These are phyloP conservation scores for Drosophila rellima DNA, from an alignment of 2,888 invertebrate species.

Conservation along the genomic window DNA sequence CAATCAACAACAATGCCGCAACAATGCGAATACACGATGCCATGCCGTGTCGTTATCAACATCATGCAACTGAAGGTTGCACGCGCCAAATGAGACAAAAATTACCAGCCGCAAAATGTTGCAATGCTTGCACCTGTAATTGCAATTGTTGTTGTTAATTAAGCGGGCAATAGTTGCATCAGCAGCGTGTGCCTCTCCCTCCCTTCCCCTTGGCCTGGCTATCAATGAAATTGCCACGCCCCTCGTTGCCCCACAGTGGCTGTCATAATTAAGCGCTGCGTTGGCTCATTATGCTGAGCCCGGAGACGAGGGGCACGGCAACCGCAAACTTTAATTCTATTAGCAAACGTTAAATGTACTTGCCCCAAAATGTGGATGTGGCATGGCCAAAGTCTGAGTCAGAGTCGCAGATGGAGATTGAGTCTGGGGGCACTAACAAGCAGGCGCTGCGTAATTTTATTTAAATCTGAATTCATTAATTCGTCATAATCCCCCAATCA, in stretches of 20 bases:
- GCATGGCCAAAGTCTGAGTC: neutral
- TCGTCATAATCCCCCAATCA: slow-evolving; percentile 83
- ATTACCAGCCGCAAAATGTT: slow-evolving; percentile 61
- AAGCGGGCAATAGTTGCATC: slow-evolving; percentile 61
- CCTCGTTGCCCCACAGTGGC: slow-evolving; percentile 15
- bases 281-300: slow-evolving; percentile 47
- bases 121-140: slow-evolving; percentile 6
- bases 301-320: slow-evolving; percentile 4
- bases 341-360: slow-evolving; percentile 80
- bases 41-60: neutral
- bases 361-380: slow-evolving; percentile 38
- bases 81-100: slow-evolving; percentile 76
- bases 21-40: slow-evolving; percentile 69
- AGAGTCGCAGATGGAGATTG: neutral
- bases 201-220: neutral
- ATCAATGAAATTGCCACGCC: slow-evolving; percentile 39
- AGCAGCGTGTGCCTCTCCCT: neutral
- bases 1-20: slow-evolving; percentile 80
- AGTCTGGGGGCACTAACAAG: slow-evolving; percentile 59
- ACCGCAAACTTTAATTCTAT: slow-evolving; percentile 83
- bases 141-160: slow-evolving; percentile 72
- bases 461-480: slow-evolving; percentile 83
- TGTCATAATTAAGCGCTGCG: slow-evolving; percentile 69
- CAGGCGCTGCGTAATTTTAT: slow-evolving; percentile 77
- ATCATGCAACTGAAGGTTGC: slow-evolving; percentile 56